Evolutionary conservation across 2,888 invertebrate species (phyloP).

Genomic region (Nymphalis c-album): DNA sequence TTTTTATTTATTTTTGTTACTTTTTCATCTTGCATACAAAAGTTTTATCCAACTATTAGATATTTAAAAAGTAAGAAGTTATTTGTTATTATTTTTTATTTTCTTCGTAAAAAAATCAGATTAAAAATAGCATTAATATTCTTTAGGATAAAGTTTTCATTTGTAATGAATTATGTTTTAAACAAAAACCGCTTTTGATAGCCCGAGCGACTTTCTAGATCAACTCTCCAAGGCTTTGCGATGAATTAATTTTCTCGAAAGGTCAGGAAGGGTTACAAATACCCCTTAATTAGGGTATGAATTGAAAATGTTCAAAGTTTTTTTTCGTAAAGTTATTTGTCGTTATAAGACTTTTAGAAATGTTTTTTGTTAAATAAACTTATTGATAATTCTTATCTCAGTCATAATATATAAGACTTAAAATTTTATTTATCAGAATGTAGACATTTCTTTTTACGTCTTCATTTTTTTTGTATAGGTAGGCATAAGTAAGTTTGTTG

Average conservation of each 20-base stretch:
- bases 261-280: conserved; percentile 42
- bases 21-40: too few species aligned
- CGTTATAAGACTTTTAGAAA: background rate
- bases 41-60: too few species aligned
- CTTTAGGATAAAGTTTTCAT: background rate
- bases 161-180: background rate
- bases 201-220: conserved; percentile 20
- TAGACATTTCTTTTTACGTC: too few species aligned
- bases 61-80: too few species aligned
- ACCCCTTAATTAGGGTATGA: conserved; percentile 39
- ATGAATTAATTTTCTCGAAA: conserved; percentile 34
- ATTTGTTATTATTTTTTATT: too few species aligned
- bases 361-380: background rate
- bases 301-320: background rate
- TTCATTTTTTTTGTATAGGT: too few species aligned
- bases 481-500: too few species aligned
- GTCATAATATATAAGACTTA: too few species aligned
- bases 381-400: background rate
- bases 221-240: conserved; percentile 24
- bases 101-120: too few species aligned
- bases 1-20: too few species aligned
- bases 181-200: conserved; percentile 6
- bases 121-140: too few species aligned
- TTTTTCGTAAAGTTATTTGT: conserved; percentile 1
- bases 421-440: too few species aligned